Evolutionary conservation across 2,888 invertebrate genomes (phyloP).

Genomic region (Machimus rusticus): DNA sequence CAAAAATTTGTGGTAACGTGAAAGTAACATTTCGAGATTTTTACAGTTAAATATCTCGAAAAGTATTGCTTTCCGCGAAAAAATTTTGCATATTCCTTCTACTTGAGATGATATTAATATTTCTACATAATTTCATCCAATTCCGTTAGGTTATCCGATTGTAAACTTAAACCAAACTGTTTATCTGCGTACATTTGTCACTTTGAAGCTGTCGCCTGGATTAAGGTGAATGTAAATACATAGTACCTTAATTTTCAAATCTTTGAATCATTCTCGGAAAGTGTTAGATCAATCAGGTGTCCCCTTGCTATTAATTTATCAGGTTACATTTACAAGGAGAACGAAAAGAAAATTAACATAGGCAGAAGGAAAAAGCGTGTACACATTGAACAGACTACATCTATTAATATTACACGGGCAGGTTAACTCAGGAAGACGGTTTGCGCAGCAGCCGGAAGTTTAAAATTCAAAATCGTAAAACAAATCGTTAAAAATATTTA

Average conservation of each 20-base stretch:
- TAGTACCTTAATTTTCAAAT: not conserved
- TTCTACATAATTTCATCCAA: too few relatives aligned
- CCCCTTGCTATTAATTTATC: not conserved
- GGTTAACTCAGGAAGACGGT: not conserved
- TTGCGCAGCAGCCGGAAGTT: conserved; percentile 3
- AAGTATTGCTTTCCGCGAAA: too few relatives aligned
- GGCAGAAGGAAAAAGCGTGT: not conserved
- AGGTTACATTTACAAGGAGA: not conserved
- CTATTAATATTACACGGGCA: not conserved
- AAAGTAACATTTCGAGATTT: too few relatives aligned
- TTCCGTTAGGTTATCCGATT: too few relatives aligned
- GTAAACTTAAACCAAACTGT: too few relatives aligned
- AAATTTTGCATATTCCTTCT: too few relatives aligned
- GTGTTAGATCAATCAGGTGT: not conserved
- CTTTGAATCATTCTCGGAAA: not conserved
- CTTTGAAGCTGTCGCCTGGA: not conserved
- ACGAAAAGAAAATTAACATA: not conserved
- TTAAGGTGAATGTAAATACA: not conserved
- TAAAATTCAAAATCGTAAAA: conserved; percentile 39
- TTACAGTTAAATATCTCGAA: too few relatives aligned
- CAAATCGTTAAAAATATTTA: conserved; percentile 16
- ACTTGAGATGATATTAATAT: too few relatives aligned
- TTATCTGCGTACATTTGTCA: not conserved
- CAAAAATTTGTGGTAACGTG: too few relatives aligned
- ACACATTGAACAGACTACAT: not conserved